Evolutionary conservation across 2,888 invertebrate species (phyloP).

Genomic region (Agriopis marginaria): DNA sequence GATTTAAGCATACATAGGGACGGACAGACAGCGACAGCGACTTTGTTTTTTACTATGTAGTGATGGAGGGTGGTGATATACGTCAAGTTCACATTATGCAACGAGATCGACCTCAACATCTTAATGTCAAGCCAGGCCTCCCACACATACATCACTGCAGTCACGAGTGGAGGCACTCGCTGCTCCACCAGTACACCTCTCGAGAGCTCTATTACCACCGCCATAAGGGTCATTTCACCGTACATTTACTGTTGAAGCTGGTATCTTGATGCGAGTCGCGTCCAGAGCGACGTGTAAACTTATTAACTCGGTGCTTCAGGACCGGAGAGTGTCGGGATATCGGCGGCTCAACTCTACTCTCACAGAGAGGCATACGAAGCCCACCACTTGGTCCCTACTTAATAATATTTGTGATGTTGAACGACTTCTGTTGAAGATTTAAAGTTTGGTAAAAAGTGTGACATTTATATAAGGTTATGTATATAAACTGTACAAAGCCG

Average conservation of each 20-base stretch:
- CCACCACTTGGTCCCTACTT: neutral
- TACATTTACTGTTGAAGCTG: neutral
- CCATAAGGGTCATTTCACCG: slow-evolving; percentile 1
- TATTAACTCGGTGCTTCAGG: slow-evolving; percentile 56
- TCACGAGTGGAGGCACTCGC: slow-evolving; percentile 26
- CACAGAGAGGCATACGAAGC: slow-evolving; percentile 42
- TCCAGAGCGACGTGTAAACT: slow-evolving; percentile 60
- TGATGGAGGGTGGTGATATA: too few species aligned
- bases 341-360: slow-evolving; percentile 46
- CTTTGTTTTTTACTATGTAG: too few species aligned
- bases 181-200: neutral
- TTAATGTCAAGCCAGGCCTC: slow-evolving; percentile 22
- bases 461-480: too few species aligned
- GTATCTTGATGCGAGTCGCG: slow-evolving; percentile 53
- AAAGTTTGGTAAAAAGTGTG: too few species aligned
- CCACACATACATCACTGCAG: slow-evolving; percentile 30
- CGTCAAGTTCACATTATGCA: neutral
- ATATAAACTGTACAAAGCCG: too few species aligned
- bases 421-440: too few species aligned
- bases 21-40: too few species aligned
- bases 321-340: slow-evolving; percentile 29
- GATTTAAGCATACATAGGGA: too few species aligned
- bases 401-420: neutral
- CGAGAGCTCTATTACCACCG: neutral
- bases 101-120: slow-evolving; percentile 11